Percentiles rank a stretch among this genome's conserved stretches.
phyloP scores from a whole-genome alignment of 2,888 invertebrate genomes.

The Lasioglossum leucozonium region DNA sequence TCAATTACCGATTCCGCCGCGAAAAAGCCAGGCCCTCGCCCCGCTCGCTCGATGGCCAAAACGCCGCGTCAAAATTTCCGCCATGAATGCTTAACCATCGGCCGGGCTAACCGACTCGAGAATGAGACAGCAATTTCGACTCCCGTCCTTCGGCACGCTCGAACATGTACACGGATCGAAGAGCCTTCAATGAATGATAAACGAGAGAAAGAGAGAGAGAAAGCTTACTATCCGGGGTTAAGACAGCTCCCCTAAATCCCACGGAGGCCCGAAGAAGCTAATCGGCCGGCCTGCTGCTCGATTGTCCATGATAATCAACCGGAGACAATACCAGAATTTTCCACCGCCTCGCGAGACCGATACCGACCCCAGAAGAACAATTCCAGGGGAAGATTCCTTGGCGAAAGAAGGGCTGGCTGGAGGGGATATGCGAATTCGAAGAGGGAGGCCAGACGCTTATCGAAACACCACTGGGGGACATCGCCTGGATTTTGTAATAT shows the following conservation, averaged over 20 bases:
- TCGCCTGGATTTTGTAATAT: background rate
- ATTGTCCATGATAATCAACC: slow-evolving; percentile 52
- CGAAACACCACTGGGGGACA: background rate
- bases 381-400: slow-evolving; percentile 23
- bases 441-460: background rate
- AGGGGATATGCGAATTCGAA: background rate
- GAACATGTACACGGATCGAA: slow-evolving; percentile 52
- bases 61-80: slow-evolving; percentile 18
- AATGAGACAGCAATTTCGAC: slow-evolving; percentile 52
- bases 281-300: slow-evolving; percentile 36
- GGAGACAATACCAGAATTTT: slow-evolving; percentile 32
- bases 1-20: background rate
- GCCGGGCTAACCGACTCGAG: slow-evolving; percentile 31
- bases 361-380: slow-evolving; percentile 12
- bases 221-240: slow-evolving; percentile 19
- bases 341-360: slow-evolving; percentile 11
- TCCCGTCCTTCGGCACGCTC: slow-evolving; percentile 38
- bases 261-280: slow-evolving; percentile 41
- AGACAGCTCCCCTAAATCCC: slow-evolving; percentile 34
- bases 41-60: background rate
- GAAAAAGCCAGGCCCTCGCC: background rate
- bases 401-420: background rate
- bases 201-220: slow-evolving; percentile 38
- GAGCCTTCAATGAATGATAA: slow-evolving; percentile 55
- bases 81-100: slow-evolving; percentile 33